Evolutionary conservation across 2,888 invertebrate species (phyloP).

Genomic region (Pollenia amentaria): DNA sequence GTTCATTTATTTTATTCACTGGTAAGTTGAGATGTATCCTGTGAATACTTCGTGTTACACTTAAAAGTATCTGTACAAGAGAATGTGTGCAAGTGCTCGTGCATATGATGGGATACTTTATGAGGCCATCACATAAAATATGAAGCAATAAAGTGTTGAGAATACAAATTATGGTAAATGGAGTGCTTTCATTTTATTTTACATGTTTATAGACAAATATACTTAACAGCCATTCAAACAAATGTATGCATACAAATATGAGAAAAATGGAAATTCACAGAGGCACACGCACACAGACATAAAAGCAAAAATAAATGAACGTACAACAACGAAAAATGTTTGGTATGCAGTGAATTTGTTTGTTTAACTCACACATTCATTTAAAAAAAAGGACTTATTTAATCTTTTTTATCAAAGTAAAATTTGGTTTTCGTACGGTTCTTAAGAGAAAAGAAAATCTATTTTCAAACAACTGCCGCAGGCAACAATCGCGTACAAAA

Average conservation of each 20-base stretch:
- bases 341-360: constrained; percentile 2
- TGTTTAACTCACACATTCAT: neutral
- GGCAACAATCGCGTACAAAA: constrained; percentile 31
- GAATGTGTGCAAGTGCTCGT: neutral
- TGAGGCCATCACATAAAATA: constrained; percentile 69
- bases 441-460: constrained; percentile 4
- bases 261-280: neutral
- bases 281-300: neutral
- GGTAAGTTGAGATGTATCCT: constrained; percentile 2
- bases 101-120: constrained; percentile 60
- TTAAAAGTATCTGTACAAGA: neutral
- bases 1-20: constrained; percentile 38
- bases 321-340: neutral
- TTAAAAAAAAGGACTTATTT: neutral
- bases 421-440: constrained; percentile 1
- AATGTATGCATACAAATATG: neutral
- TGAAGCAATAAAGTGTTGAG: constrained; percentile 70
- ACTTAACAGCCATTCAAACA: constrained; percentile 21
- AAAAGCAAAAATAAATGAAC: neutral
- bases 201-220: constrained; percentile 27
- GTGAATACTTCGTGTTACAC: neutral
- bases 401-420: neutral
- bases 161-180: constrained; percentile 73
- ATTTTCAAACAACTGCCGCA: constrained; percentile 1
- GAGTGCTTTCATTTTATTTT: constrained; percentile 38